Evolutionary conservation across 53 echinoderm and acorn worm species (phyloP).

Genomic region (Arbacia lixula): DNA sequence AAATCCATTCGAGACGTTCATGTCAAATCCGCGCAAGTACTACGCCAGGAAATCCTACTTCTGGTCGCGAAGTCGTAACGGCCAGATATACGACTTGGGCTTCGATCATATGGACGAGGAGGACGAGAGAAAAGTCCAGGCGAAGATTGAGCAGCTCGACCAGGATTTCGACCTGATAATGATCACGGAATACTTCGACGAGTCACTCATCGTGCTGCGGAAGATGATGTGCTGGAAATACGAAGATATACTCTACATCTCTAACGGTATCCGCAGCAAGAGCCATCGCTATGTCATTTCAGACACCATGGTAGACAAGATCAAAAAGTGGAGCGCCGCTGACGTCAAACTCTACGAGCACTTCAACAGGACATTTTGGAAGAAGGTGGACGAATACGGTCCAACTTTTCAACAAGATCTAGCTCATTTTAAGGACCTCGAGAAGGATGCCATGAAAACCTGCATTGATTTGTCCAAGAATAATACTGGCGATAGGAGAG

Average conservation of each 20-base stretch:
- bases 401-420: conserved; percentile 50
- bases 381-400: conserved; percentile 62
- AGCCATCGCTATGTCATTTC: conserved; percentile 38
- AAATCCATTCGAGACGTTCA: conserved; percentile 55
- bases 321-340: conserved; percentile 63
- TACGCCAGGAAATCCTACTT: conserved; percentile 38
- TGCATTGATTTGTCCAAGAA: conserved; percentile 39
- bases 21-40: conserved; percentile 56
- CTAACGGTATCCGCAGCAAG: conserved; percentile 58
- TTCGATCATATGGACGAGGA: conserved; percentile 67
- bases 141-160: conserved; percentile 52
- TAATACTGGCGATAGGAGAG: conserved; percentile 38
- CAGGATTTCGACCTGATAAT: conserved; percentile 68
- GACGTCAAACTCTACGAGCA: conserved; percentile 71
- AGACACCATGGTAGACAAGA: conserved; percentile 11
- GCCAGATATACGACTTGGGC: conserved; percentile 71
- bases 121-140: conserved; percentile 5
- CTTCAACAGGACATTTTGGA: conserved; percentile 73
- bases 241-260: conserved; percentile 67
- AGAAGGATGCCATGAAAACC: conserved; percentile 1
- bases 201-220: conserved; percentile 66
- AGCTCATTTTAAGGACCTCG: conserved; percentile 29
- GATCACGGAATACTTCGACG: conserved; percentile 73
- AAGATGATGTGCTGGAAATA: conserved; percentile 67
- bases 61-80: conserved; percentile 71